Conservation (phyloP, 2,888 invertebrate species). For the Metalampra italica region DNA sequence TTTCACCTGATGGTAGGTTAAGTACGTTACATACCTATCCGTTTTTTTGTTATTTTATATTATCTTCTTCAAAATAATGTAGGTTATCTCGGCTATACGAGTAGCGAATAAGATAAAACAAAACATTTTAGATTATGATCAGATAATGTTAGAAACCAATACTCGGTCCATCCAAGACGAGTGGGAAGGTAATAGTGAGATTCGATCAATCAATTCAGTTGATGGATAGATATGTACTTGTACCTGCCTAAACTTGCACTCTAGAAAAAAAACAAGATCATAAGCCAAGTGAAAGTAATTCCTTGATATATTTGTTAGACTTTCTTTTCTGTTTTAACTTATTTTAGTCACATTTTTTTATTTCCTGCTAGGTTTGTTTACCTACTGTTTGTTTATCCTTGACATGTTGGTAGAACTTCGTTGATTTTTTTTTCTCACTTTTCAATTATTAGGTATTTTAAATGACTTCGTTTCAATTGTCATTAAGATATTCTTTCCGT, state of each 20-base stretch:
- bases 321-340: background rate
- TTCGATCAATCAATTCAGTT: constrained; percentile 24
- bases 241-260: background rate
- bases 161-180: constrained; percentile 4
- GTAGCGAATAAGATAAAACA: background rate
- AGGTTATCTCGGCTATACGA: too few relatives aligned
- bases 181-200: constrained; percentile 10
- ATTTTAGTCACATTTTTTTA: background rate
- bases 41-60: too few relatives aligned
- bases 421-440: too few relatives aligned
- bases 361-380: background rate
- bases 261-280: background rate
- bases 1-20: too few relatives aligned
- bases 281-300: constrained; percentile 4
- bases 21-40: too few relatives aligned
- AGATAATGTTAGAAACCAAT: constrained; percentile 3
- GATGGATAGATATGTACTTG: background rate
- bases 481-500: too few relatives aligned
- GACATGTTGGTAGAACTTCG: too few relatives aligned
- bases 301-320: background rate
- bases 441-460: too few relatives aligned
- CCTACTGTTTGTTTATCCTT: too few relatives aligned
- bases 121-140: background rate
- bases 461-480: too few relatives aligned
- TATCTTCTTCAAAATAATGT: too few relatives aligned